A percentile compares a stretch with the other conserved stretches of the same genome.
Evolutionary conservation across 2,113 vertebrate genomes (phyloP).

Genomic region (Oostethus manadensis): DNA sequence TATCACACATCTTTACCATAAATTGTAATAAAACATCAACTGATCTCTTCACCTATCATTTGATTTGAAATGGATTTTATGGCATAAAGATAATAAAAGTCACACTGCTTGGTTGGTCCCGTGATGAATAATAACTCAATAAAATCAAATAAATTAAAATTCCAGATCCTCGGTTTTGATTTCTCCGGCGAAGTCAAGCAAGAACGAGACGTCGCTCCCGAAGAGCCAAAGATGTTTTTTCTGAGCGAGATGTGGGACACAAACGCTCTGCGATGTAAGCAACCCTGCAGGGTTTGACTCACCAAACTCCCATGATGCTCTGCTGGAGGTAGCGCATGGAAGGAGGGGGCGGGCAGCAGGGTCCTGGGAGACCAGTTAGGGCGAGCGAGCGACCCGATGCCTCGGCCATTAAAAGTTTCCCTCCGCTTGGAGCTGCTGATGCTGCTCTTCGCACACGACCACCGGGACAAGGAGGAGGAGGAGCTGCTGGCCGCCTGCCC

Average conservation of each 20-base stretch:
- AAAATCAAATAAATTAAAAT: too few relatives aligned
- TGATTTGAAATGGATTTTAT: too few relatives aligned
- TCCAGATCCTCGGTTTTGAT: too few relatives aligned
- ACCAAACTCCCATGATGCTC: constrained; percentile 1
- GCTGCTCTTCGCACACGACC: not conserved
- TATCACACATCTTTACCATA: too few relatives aligned
- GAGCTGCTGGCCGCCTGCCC: not conserved
- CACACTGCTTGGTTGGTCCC: too few relatives aligned
- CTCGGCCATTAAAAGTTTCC: constrained; percentile 12
- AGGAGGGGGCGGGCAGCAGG: not conserved
- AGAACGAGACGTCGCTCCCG: too few relatives aligned
- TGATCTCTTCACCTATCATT: too few relatives aligned
- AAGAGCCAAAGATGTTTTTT: constrained; percentile 3
- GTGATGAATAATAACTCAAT: too few relatives aligned
- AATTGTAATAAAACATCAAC: too few relatives aligned
- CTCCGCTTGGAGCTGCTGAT: not conserved
- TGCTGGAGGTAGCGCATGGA: not conserved
- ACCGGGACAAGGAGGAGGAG: not conserved
- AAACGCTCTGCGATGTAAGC: not conserved
- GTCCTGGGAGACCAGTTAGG: constrained; percentile 5
- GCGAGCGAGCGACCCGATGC: not conserved
- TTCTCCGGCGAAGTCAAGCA: too few relatives aligned
- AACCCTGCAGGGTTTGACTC: constrained; percentile 7
- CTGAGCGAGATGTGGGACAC: not conserved
- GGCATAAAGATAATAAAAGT: too few relatives aligned